A percentile compares a stretch with the other conserved stretches of the same genome.
Conservation (phyloP, 2,888 invertebrate genomes). For the Pycnomerus fuliginosus region DNA sequence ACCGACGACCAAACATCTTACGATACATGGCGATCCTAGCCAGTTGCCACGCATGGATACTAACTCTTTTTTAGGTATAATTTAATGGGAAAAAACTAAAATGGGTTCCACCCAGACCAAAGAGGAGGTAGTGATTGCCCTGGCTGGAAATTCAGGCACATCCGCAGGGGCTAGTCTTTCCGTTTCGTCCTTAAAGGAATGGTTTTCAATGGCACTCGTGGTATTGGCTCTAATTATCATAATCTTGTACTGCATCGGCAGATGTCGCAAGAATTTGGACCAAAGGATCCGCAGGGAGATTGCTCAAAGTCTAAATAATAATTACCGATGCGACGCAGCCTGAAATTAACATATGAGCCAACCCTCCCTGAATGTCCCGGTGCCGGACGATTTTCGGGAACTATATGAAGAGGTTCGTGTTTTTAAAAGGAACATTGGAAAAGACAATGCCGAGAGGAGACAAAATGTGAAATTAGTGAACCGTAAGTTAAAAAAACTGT, state of each 20-base stretch:
- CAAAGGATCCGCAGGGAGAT: neutral
- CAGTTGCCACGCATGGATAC: too few species aligned
- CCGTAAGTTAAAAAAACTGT: constrained; percentile 2
- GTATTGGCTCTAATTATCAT: neutral
- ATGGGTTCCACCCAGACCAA: constrained; percentile 2
- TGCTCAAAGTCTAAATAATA: constrained; percentile 1
- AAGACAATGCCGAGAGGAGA: neutral
- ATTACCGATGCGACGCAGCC: neutral
- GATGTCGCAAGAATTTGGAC: neutral
- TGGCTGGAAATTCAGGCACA: neutral
- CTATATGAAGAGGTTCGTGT: constrained; percentile 4
- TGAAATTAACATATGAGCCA: neutral
- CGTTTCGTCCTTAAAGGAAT: neutral
- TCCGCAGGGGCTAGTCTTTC: neutral
- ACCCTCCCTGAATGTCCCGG: neutral
- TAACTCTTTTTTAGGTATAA: too few species aligned
- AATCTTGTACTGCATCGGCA: neutral
- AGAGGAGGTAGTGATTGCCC: constrained; percentile 5
- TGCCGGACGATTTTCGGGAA: neutral
- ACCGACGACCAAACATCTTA: too few species aligned
- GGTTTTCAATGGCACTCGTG: neutral
- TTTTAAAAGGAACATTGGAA: constrained; percentile 8
- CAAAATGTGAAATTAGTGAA: neutral
- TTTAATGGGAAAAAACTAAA: too few species aligned
- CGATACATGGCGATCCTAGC: too few species aligned